phyloP scores from a whole-genome alignment of 2,797 vertebrate genomes.

The Nasua narica region DNA sequence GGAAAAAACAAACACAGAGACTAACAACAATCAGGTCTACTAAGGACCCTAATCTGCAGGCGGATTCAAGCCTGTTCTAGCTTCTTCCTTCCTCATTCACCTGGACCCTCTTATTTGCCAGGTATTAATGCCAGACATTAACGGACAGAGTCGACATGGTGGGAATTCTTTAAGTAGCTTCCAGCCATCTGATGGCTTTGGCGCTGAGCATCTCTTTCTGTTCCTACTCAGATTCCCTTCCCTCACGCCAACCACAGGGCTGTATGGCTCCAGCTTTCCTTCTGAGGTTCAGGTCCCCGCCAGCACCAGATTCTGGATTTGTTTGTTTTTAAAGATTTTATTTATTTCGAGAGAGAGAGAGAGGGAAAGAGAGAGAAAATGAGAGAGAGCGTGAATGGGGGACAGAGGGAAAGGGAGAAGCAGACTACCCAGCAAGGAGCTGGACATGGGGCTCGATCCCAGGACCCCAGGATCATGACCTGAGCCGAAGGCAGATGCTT shows the following conservation, averaged over 20 bases:
- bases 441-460: too few relatives aligned
- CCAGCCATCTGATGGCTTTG: background rate
- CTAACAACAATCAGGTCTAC: background rate
- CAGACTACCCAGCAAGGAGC: too few relatives aligned
- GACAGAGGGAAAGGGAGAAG: too few relatives aligned
- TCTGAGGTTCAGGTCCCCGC: background rate
- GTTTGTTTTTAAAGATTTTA: too few relatives aligned
- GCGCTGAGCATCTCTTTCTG: background rate
- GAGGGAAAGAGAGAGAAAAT: too few relatives aligned
- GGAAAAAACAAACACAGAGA: background rate
- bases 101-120: background rate
- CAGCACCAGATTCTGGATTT: background rate
- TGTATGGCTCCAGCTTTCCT: background rate
- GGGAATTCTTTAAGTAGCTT: background rate
- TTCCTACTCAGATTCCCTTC: background rate
- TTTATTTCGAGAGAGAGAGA: too few relatives aligned
- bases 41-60: background rate
- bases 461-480: too few relatives aligned
- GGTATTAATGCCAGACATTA: background rate
- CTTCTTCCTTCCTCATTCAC: background rate
- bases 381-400: too few relatives aligned
- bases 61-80: background rate
- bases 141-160: background rate
- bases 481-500: too few relatives aligned
- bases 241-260: background rate